Evolutionary conservation across 2,888 invertebrate species (phyloP), one percentile per base, ranked within the genome.

Genomic region (Hololepta plana): DNA sequence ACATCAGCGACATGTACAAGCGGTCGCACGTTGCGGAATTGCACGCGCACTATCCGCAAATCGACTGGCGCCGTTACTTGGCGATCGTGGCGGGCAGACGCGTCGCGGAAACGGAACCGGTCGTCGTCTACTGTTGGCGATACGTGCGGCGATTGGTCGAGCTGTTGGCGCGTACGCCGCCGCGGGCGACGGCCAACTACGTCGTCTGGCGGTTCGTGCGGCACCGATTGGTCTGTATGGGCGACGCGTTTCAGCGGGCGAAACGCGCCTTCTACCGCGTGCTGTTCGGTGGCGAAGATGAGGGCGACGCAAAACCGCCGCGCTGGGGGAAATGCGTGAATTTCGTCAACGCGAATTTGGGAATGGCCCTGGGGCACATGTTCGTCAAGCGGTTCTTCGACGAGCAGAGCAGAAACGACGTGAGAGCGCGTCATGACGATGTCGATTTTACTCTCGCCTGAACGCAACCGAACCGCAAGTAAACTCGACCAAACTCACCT

Each of bases 321-420:
- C 58, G 91, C 34, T 93, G 91, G 91, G 82, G 88, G 45, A 81
- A 76, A 35, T 95, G 93, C 47, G 79, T 91, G 4, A 69, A 73
- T 0, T 82, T 87, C 53, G 85, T 87, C 0, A 64, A 64, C 35
- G 59, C 62, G 2, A 63, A 74, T 35, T 72, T 75, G 69, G 75
- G 74, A 3, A 88, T 88, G 81, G 88, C 90, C 0, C 62, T 90
- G 19, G 91, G 93, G 0, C 74, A 87, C 0, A 71, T 93, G 64
- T 95, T 91, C 46, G 88, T 93, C 0, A 58, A 66, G 28, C 74
- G 76, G 43, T 80, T 88, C 46, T 93, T 93, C 43, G 82, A 88
- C 40, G 75, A 87, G 44, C 77, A 72, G 38, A 88, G 90, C 49
- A 81, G 80, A 56, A 72, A 76, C 32, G 88, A 85, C 45, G 69